Percentiles rank a stretch among this genome's conserved stretches.
Conservation (phyloP, 2,797 vertebrate species). For the Lateolabrax maculatus region DNA sequence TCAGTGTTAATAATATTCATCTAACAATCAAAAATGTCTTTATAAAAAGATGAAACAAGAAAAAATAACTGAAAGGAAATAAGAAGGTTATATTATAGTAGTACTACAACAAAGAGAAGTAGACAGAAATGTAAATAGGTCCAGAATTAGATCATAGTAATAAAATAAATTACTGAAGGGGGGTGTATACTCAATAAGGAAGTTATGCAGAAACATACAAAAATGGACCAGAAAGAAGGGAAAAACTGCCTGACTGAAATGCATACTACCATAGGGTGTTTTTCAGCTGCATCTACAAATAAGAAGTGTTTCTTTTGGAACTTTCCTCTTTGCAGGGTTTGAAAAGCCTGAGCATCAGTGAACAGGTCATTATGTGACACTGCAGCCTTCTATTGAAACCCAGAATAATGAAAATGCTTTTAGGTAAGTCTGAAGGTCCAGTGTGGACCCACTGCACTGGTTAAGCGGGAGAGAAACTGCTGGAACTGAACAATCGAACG, state of each 20-base stretch:
- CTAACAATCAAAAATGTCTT: background rate
- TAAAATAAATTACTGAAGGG: background rate
- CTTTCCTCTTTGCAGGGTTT: background rate
- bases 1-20: background rate
- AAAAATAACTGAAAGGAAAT: background rate
- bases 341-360: background rate
- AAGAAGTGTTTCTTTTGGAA: background rate
- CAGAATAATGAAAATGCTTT: slow-evolving; percentile 47
- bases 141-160: background rate
- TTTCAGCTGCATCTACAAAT: background rate
- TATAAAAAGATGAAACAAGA: background rate
- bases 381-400: background rate
- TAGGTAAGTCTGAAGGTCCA: slow-evolving; percentile 6
- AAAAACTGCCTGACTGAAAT: background rate
- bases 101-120: background rate
- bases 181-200: too few species aligned
- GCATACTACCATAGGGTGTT: background rate
- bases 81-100: background rate
- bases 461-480: background rate
- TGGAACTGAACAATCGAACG: background rate
- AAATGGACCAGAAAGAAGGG: background rate
- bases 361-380: background rate
- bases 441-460: background rate
- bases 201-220: background rate
- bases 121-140: background rate